phyloP scores from a whole-genome alignment of 1,140 invertebrate species.

The Uloborus diversus region DNA sequence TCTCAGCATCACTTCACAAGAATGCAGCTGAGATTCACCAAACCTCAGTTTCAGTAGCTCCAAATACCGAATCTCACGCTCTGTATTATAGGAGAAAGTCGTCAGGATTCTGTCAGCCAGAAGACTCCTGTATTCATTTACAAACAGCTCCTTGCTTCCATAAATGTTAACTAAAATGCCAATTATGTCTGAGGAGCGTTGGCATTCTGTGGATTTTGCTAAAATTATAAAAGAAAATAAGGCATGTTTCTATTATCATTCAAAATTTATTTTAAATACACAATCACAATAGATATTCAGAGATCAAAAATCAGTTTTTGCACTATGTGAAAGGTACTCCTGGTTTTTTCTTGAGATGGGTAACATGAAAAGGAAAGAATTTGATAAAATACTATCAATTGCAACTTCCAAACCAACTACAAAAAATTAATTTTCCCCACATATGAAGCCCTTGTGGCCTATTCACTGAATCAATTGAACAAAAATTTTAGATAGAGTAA shows the following conservation, averaged over 20 bases:
- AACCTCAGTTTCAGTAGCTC: constrained; percentile 95
- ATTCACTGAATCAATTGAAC: too few species aligned
- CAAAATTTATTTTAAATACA: neutral
- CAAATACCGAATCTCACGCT: constrained; percentile 93
- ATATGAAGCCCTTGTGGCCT: too few species aligned
- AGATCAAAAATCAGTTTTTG: too few species aligned
- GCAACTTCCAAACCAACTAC: too few species aligned
- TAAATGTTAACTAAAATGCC: constrained; percentile 98
- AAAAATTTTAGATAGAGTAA: too few species aligned
- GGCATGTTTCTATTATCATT: neutral
- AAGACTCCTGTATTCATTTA: constrained; percentile 96
- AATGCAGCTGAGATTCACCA: constrained; percentile 94
- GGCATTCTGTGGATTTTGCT: constrained; percentile 56
- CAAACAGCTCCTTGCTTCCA: constrained; percentile 97
- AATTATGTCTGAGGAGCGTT: constrained; percentile 86
- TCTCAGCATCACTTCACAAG: constrained; percentile 99
- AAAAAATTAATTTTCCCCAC: too few species aligned
- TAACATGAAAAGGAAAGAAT: too few species aligned
- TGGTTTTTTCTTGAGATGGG: too few species aligned
- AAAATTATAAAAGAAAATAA: neutral
- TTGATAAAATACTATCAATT: too few species aligned
- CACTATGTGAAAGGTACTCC: too few species aligned
- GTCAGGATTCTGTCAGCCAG: constrained; percentile 91
- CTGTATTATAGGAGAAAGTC: constrained; percentile 87
- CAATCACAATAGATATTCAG: neutral